Evolutionary conservation across 1,140 invertebrate genomes (phyloP).

Genomic region (Ridgeia piscesae): DNA sequence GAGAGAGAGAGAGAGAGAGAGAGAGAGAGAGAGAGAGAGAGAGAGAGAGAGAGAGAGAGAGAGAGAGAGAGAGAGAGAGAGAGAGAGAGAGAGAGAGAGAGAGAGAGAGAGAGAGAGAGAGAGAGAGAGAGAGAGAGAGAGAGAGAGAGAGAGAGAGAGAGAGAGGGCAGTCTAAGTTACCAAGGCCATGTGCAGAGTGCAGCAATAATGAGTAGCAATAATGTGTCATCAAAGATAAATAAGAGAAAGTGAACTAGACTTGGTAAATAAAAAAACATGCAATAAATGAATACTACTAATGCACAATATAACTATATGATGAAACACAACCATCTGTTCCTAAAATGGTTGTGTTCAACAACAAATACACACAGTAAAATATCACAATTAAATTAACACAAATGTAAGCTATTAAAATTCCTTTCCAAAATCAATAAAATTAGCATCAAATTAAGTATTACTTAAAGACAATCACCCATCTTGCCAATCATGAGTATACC

Average conservation of each 20-base stretch:
- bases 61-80: slow-evolving; percentile 29
- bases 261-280: background rate
- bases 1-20: no score
- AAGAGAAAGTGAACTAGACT: background rate
- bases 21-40: slow-evolving; percentile 19
- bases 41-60: slow-evolving; percentile 23
- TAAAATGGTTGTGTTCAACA: background rate
- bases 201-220: no score
- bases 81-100: slow-evolving; percentile 25
- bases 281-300: background rate
- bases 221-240: background rate
- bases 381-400: background rate
- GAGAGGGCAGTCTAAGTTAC: no score
- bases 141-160: slow-evolving; percentile 15
- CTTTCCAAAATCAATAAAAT: background rate
- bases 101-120: slow-evolving; percentile 30
- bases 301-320: background rate
- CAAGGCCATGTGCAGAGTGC: no score
- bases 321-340: background rate
- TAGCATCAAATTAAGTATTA: background rate
- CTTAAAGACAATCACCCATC: no score
- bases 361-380: background rate
- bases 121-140: slow-evolving; percentile 28
- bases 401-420: background rate
- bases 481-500: no score